Base-by-base conservation (phyloP, 2,113 vertebrate species). In the Notothenia rossii region DNA sequence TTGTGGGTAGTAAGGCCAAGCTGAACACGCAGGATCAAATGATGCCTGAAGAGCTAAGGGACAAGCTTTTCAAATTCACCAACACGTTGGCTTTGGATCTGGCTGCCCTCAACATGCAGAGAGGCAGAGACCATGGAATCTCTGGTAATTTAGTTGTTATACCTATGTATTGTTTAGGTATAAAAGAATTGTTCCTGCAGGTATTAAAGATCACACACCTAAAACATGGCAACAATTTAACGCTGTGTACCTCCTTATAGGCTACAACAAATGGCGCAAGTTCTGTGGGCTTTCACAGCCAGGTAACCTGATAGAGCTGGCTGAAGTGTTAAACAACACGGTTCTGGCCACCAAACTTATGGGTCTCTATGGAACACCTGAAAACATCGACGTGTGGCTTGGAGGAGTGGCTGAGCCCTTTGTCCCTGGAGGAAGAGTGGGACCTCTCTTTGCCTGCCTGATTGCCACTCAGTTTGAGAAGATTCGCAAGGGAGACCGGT, bases 61-160 rank as follows among this genome's bases (percentile, higher is more conserved):
- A 98, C 0, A 69, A 1, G 17, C 92, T 98, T 1, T 98, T 97
- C 46, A 20, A 82, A 58, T 94, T 95, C 55, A 66, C 77, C 0
- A 0, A 3, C 0, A 4, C 56, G 0, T 2, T 95, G 67, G 88
- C 94, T 0, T 83, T 96, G 66, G 96, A 97, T 85, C 85, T 99
- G 40, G 89, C 84, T 0, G n/a, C 95, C 0, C 87, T 98, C 10
- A 97, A 97, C 89, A 86, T 97, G 93, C 97, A 98, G 49, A 88
- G 94, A 5, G 82, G 95, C 55, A 87, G 96, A 48, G 97, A 98
- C 17, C 95, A 97, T 0, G 96, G 94, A 48, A 87, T 98, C 0
- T 94, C 93, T 25, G 95, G 97, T 98, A 94, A 62, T 61, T 18
- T 22, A 33, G 0, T n/a, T 0, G 40, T 58, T 7, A 43, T 61